Percentiles rank a stretch among this genome's conserved stretches.
Conservation (phyloP, 2,888 invertebrate genomes). For the Clostera curtula region DNA sequence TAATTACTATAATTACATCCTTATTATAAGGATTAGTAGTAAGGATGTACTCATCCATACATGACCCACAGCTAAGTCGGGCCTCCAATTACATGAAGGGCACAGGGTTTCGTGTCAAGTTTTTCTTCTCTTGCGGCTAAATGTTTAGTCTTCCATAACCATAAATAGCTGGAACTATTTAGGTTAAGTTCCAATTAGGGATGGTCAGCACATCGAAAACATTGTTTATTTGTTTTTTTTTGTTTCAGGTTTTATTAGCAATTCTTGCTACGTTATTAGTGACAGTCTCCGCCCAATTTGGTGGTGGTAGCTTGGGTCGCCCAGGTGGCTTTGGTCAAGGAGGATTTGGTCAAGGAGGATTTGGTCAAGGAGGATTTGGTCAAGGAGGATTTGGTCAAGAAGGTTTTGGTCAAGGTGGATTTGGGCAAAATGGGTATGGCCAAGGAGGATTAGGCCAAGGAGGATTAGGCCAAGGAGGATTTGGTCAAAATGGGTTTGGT, state of each 20-base stretch:
- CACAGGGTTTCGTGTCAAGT: too few species aligned
- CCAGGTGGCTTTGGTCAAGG: conserved; percentile 5
- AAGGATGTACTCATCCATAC: too few species aligned
- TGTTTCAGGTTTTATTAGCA: neutral
- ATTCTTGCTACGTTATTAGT: neutral
- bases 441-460: conserved; percentile 1
- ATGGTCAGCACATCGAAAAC: neutral
- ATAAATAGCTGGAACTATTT: too few species aligned
- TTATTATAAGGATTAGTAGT: too few species aligned
- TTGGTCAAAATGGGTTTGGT: neutral
- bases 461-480: conserved; percentile 1
- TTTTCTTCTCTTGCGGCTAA: too few species aligned
- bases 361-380: conserved; percentile 1
- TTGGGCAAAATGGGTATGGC: too few species aligned
- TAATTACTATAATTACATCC: too few species aligned
- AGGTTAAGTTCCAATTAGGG: too few species aligned
- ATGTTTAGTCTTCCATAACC: too few species aligned
- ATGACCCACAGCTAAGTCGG: too few species aligned
- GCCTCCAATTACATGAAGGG: too few species aligned
- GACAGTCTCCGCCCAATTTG: neutral
- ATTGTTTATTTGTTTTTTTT: neutral
- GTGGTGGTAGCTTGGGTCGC: neutral
- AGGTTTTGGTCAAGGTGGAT: conserved; percentile 5
- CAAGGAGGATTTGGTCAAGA: neutral
- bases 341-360: conserved; percentile 1